phyloP scores from a whole-genome alignment of 2,888 invertebrate genomes.

The Microctonus brassicae region DNA sequence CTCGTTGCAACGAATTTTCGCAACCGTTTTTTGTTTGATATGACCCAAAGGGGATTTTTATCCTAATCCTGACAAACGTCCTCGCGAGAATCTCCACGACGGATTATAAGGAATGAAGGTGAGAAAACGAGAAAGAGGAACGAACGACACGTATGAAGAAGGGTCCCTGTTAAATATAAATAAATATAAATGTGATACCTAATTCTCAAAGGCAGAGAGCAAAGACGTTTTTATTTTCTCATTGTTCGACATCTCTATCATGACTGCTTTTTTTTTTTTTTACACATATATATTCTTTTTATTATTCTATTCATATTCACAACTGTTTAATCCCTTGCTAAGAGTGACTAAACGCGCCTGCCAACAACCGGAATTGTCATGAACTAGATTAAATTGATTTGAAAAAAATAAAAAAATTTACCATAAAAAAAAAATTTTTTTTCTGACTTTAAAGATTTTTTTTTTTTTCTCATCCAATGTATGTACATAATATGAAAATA shows the following conservation, averaged over 20 bases:
- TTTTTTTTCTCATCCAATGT: background rate
- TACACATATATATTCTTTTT: background rate
- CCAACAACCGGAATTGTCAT: slow-evolving; percentile 3
- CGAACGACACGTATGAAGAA: background rate
- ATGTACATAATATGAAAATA: too few relatives aligned
- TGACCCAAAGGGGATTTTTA: slow-evolving; percentile 39
- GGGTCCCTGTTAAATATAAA: background rate
- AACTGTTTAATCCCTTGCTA: background rate
- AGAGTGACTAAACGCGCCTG: slow-evolving; percentile 22
- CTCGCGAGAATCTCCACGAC: slow-evolving; percentile 35
- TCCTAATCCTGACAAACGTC: slow-evolving; percentile 58
- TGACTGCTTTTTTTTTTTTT: slow-evolving; percentile 11
- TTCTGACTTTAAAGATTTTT: background rate
- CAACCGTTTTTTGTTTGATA: slow-evolving; percentile 22
- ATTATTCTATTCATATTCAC: slow-evolving; percentile 1
- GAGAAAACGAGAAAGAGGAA: background rate
- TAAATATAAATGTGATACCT: background rate
- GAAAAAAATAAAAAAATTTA: background rate
- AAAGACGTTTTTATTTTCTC: slow-evolving; percentile 13
- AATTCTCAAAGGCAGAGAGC: background rate
- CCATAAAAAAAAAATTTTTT: background rate
- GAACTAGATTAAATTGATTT: slow-evolving; percentile 9
- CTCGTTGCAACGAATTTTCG: slow-evolving; percentile 48
- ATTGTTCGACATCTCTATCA: slow-evolving; percentile 35
- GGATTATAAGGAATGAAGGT: slow-evolving; percentile 30